Evolutionary conservation across 2,888 invertebrate genomes (phyloP).

Genomic region (Polymixis lichenea): DNA sequence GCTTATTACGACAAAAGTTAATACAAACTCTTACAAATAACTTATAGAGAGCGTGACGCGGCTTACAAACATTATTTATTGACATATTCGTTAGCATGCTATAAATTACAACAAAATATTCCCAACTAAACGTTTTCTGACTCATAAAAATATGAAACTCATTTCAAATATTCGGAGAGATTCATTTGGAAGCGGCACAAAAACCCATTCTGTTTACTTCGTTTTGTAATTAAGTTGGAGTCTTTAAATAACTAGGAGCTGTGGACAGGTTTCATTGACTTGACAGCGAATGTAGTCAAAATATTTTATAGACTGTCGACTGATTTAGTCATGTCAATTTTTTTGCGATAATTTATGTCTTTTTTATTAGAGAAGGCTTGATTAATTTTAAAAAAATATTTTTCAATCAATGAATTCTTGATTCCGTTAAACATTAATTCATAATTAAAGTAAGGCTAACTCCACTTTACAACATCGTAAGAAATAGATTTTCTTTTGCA

Average conservation of each 20-base stretch:
- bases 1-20: slow-evolving; percentile 36
- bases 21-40: slow-evolving; percentile 49
- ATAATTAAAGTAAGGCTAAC: not conserved
- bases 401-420: not conserved
- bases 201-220: slow-evolving; percentile 63
- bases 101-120: slow-evolving; percentile 78
- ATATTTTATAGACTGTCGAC: slow-evolving; percentile 40
- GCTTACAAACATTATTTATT: slow-evolving; percentile 79
- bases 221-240: slow-evolving; percentile 63
- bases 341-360: slow-evolving; percentile 32
- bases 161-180: slow-evolving; percentile 64
- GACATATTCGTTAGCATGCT: slow-evolving; percentile 79
- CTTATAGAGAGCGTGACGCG: slow-evolving; percentile 62
- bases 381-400: not conserved
- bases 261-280: slow-evolving; percentile 42
- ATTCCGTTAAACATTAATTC: not conserved
- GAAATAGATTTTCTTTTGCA: not conserved
- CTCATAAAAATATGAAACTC: slow-evolving; percentile 70
- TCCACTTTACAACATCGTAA: not conserved
- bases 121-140: slow-evolving; percentile 63
- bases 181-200: slow-evolving; percentile 56
- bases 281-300: slow-evolving; percentile 51
- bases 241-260: slow-evolving; percentile 46
- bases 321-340: slow-evolving; percentile 29
- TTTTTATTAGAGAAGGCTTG: slow-evolving; percentile 34